Evolutionary conservation across 2,888 invertebrate genomes (phyloP).

Genomic region (Polyommatus iphigenia): DNA sequence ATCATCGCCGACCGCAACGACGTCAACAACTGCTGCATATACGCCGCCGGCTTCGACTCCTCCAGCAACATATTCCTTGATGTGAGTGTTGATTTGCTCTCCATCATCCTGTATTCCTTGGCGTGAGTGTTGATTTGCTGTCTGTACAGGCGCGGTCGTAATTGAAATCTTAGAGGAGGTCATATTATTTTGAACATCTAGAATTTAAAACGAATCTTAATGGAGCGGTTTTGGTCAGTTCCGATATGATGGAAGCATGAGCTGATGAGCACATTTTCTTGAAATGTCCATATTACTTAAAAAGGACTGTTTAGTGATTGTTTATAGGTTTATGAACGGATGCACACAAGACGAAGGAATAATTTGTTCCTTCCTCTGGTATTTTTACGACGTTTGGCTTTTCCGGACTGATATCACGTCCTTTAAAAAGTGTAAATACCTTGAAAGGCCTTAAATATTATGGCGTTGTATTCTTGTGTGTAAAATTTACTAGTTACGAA

Average conservation of each 20-base stretch:
- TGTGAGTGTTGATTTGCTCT: no score
- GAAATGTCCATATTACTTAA: no score
- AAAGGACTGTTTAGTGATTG: not conserved
- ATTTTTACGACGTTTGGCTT: not conserved
- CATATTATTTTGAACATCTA: no score
- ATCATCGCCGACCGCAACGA: constrained; percentile 96
- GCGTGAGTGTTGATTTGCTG: constrained; percentile 86
- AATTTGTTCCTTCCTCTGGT: not conserved
- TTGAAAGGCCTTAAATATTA: not conserved
- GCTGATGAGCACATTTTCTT: no score
- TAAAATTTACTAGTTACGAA: no score
- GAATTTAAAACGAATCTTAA: no score
- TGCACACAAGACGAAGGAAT: not conserved
- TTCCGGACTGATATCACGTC: not conserved
- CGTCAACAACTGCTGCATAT: constrained; percentile 94
- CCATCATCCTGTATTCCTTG: no score
- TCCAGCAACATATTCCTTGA: constrained; percentile 98
- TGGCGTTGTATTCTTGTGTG: no score
- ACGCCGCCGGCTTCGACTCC: constrained; percentile 99
- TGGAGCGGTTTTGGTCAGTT: no score
- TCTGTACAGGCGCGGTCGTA: no score
- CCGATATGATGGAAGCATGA: no score
- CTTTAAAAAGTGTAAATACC: not conserved
- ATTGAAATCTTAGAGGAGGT: no score
- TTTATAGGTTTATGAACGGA: not conserved